Base-by-base conservation (phyloP, 2,113 vertebrate species). In the Phrynosoma platyrhinos region DNA sequence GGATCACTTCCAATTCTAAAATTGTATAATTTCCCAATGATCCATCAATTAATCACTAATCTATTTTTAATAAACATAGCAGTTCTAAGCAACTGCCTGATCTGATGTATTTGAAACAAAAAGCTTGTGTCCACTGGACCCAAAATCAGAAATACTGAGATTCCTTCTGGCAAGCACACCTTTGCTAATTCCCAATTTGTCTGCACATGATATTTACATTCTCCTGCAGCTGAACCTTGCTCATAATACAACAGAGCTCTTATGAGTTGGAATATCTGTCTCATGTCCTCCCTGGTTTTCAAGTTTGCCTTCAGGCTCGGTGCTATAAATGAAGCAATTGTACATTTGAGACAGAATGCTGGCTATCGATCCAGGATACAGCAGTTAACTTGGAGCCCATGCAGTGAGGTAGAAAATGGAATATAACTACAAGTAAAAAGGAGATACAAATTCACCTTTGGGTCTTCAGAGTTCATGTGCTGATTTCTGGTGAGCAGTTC, bases 371-470 rank as follows among this genome's bases (percentile, higher is more conserved):
- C 23, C 87, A 6, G 23, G 52, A 77, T 55, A 72, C 36, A 32
- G 91, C 90, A 91, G 87, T 62, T 81, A 89, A 55, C 14, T 58
- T 27, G 7, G 20, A 90, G 47, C 2, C 47, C 40, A 20, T 42
- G 79, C 81, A 36, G 4, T 8, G 86, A 71, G 81, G 81, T 12
- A 58, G 69, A 79, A 85, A 62, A 25, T 53, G 78, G 55, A 83
- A 23, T 76, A 27, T n/a, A 4, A 13, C 2, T 68, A 9, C 0
- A 0, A 79, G 77, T 2, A 88, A 30, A 27, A 47, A 71, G 20
- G 9, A 14, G 1, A 30, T 32, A 20, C 2, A 74, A 5, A 0
- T 0, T 4, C 89, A 32, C 25, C 4, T 0, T 1, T 1, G 13
- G 53, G 20, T 5, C 21, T 86, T 88, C 86, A 77, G 84, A 74